Evolutionary conservation across 2,113 vertebrate genomes (phyloP).

Genomic region (Cyphomyrus plagiostoma): DNA sequence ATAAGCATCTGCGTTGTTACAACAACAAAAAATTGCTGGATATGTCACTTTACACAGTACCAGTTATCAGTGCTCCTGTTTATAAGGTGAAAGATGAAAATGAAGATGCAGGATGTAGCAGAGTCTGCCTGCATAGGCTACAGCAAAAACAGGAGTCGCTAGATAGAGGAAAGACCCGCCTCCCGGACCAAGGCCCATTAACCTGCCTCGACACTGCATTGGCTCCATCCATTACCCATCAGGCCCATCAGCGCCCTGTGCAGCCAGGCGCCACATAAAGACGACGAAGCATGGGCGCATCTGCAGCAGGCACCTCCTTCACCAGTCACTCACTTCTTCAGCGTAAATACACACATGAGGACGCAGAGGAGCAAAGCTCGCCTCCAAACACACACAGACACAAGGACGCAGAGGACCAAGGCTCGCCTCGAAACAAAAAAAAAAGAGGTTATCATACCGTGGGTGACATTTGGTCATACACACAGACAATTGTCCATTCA

Average conservation of each 20-base stretch:
- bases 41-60: not conserved
- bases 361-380: not conserved
- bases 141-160: not conserved
- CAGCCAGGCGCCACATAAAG: conserved; percentile 11
- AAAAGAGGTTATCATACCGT: not conserved
- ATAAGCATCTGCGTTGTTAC: not conserved
- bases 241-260: not conserved
- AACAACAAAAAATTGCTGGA: not conserved
- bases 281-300: conserved; percentile 6
- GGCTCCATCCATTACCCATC: conserved; percentile 21
- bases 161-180: not conserved
- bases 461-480: not conserved
- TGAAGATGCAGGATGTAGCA: not conserved
- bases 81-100: not conserved
- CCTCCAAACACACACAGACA: no score
- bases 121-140: not conserved
- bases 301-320: not conserved
- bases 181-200: conserved; percentile 6
- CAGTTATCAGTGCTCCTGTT: not conserved
- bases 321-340: not conserved
- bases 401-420: no score
- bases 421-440: not conserved
- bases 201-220: not conserved
- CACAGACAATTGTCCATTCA: not conserved
- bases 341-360: not conserved